Base-by-base conservation (phyloP, 2,113 vertebrate species). In the Epinephelus lanceolatus region DNA sequence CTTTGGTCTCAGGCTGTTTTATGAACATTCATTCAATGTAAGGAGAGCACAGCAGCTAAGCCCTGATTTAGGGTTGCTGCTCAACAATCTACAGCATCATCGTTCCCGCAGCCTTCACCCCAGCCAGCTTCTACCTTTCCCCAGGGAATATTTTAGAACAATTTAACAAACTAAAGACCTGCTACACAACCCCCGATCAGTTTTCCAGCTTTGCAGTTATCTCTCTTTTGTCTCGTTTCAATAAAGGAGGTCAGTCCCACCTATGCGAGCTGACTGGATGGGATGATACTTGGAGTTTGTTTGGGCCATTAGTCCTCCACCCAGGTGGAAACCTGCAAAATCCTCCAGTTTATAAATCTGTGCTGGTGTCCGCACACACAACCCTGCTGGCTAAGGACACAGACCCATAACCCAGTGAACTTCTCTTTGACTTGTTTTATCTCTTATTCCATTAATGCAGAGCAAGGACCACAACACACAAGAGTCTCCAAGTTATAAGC, bases 31-130 rank as follows among this genome's bases (percentile, higher is more conserved):
- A 68, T 68, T 69, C 25, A 52, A 23, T 63, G 78, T 47, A 69
- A 77, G 57, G 4, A 42, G 57, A 81, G 51, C 71, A 2, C 57
- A 80, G 55, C 82, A 80, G 80, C 76, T 86, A 76, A 91, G 83
- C 80, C 78, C 69, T 5, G 71, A 30, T 59, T 74, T 67, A 65
- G 0, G 8, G 85, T 83, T 88, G 73, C 85, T 68, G 51, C 52
- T 78, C 77, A 73, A 88, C 88, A 83, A 91, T 80, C 87, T 60
- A 13, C 62, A 84, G 37, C 79, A 80, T 76, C 84, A 25, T 72
- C 15, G 3, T 30, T 63, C 47, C 40, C 10, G 8, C 18, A 25
- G 40, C 68, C 73, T 57, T 72, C n/a, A 30, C 25, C 18, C 68
- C 37, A 40, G 51, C 23, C 70, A 30, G 66, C 25, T 57, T 17